Base-by-base conservation (phyloP, 2,888 invertebrate genomes). In the Diploptera punctata region DNA sequence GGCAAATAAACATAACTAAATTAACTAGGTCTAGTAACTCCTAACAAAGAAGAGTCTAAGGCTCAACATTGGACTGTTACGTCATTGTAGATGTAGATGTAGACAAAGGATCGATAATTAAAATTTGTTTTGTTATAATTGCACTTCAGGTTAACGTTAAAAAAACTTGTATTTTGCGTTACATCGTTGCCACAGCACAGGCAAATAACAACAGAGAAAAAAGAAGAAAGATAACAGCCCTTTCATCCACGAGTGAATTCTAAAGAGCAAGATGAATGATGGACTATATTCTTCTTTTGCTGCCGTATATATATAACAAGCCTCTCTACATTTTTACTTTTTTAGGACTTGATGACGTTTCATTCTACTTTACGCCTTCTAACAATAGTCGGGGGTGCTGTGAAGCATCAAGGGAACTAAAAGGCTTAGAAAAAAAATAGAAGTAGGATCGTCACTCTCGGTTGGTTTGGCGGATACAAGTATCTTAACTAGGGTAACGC, bases 371-470 rank as follows among this genome's bases (percentile, higher is more conserved):
- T 61, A 29, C 57, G 44, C 70, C 26, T 26, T 21, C 26, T 43
- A 21, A 38, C 52, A 71, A 67, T 67, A 67, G 71, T 67, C 3
- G 71, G 71, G 60, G 24, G 33, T 54, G 31, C 57, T 38, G 24
- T 43, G 26, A 67, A 67, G 24, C 38, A 54, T 19, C 18, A 44
- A 19, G 47, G 67, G 67, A 43, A 10, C 16, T 44, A 3, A 67
- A 71, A 71, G 71, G 71, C 38, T 67, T 65, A 52, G 33, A 33
- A 67, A 65, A n/a, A n/a, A 44, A 52, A 49, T 70, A 29, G 57
- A n/a, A n/a, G 57, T 26, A 18, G 21, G 47, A 47, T 47, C n/a
- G 9, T 29, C 13, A 4, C 29, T n/a, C n/a, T 65, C 38, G 62
- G 38, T 43, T 47, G 44, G 65, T 26, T 65, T 65, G 65, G 2